A percentile compares a stretch with the other conserved stretches of the same genome.
These are phyloP conservation scores for Scaptomyza cyrtandrae DNA, from an alignment of 2,888 invertebrate species.

Conservation along the genomic window DNA sequence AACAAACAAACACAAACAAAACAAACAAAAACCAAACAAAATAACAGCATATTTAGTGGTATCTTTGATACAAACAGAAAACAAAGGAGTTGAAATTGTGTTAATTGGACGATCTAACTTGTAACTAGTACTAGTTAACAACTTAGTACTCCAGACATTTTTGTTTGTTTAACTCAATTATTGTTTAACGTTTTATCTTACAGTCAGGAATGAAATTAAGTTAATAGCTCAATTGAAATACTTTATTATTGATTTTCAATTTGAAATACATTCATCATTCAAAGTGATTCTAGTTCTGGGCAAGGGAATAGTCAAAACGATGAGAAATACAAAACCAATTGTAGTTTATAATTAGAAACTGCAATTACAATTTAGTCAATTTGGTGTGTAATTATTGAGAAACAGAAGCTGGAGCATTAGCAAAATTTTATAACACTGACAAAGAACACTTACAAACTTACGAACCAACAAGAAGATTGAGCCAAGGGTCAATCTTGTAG, in stretches of 20 bases:
- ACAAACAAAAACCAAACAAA: not conserved
- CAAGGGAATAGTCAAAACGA: constrained; percentile 26
- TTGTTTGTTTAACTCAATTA: not conserved
- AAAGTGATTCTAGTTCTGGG: constrained; percentile 3
- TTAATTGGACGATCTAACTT: not conserved
- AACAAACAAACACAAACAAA: constrained; percentile 2
- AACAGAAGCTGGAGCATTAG: constrained; percentile 60
- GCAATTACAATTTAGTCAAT: constrained; percentile 77
- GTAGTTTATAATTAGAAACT: constrained; percentile 57
- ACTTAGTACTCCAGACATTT: constrained; percentile 15
- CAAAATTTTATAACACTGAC: constrained; percentile 60
- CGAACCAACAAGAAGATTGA: constrained; percentile 25
- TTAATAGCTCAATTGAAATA: constrained; percentile 46
- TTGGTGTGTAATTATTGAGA: constrained; percentile 67
- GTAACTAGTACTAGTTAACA: not conserved
- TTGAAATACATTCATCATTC: constrained; percentile 10
- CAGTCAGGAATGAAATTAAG: constrained; percentile 8
- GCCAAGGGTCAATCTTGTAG: constrained; percentile 40
- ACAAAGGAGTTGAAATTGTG: not conserved
- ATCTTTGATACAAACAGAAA: constrained; percentile 28
- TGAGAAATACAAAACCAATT: constrained; percentile 45
- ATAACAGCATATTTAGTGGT: constrained; percentile 43
- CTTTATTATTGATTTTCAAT: constrained; percentile 16
- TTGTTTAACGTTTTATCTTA: constrained; percentile 4
- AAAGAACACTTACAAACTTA: constrained; percentile 11